Conservation (phyloP, 2,888 invertebrate species). For the Himalopsyche kuldschensis region DNA sequence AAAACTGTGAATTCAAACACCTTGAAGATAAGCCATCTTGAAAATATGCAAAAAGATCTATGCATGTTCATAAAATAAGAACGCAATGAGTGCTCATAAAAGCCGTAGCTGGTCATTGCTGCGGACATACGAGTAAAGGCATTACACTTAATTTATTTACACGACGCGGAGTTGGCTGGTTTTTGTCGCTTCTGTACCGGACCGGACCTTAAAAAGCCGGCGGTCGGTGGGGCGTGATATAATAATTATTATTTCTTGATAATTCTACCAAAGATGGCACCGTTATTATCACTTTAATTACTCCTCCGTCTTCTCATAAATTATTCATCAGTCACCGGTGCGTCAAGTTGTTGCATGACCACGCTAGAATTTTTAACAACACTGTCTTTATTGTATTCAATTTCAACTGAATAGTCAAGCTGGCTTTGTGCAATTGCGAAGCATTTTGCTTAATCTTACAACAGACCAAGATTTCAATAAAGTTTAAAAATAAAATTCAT, state of each 20-base stretch:
- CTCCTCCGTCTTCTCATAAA: constrained; percentile 12
- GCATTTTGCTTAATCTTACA: too few species aligned
- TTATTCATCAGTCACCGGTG: constrained; percentile 36
- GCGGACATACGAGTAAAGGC: too few species aligned
- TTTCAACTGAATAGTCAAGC: too few species aligned
- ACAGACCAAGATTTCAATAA: too few species aligned
- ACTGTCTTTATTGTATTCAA: background rate
- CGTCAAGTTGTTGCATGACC: constrained; percentile 14
- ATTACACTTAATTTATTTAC: background rate
- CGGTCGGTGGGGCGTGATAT: background rate
- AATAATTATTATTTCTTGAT: constrained; percentile 23
- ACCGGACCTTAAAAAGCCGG: background rate
- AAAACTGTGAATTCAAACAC: too few species aligned
- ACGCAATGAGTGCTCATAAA: too few species aligned
- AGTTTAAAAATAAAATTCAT: too few species aligned
- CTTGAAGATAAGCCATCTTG: too few species aligned
- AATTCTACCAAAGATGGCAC: constrained; percentile 35
- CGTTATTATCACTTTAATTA: constrained; percentile 35
- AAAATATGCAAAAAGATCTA: too few species aligned
- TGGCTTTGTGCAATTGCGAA: too few species aligned
- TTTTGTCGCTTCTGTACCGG: background rate
- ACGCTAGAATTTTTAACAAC: background rate
- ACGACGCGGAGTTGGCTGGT: background rate
- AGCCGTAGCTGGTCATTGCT: too few species aligned
- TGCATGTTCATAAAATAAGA: too few species aligned